Percentiles rank a stretch among this genome's conserved stretches.
phyloP scores from a whole-genome alignment of 2,797 vertebrate genomes.

The Leontopithecus rosalia region DNA sequence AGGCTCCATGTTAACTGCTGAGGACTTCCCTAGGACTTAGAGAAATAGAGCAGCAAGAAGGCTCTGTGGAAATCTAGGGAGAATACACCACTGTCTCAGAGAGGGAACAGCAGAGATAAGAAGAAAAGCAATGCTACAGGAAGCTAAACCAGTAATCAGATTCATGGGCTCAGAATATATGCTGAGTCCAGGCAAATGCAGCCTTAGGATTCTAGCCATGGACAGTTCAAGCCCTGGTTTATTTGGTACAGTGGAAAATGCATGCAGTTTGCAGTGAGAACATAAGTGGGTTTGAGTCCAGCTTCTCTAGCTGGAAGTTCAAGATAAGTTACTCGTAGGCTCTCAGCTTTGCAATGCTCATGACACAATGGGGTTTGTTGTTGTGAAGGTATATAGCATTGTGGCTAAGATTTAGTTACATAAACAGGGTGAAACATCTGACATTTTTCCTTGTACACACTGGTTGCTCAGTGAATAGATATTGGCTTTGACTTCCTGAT shows the following conservation, averaged over 20 bases:
- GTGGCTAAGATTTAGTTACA: neutral
- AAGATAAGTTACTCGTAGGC: neutral
- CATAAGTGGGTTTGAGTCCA: neutral
- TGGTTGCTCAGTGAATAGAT: neutral
- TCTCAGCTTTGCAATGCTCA: neutral
- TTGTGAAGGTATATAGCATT: too few species aligned
- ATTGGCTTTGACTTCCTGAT: neutral
- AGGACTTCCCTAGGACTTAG: neutral
- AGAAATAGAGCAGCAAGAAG: neutral
- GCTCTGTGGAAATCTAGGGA: neutral
- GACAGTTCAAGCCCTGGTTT: neutral
- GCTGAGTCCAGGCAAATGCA: neutral
- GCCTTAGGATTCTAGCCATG: fast-evolving
- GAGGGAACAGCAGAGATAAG: neutral
- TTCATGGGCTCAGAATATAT: fast-evolving
- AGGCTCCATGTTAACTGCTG: neutral
- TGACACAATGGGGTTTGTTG: neutral
- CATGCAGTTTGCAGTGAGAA: neutral
- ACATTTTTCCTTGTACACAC: fast-evolving
- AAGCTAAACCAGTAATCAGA: neutral
- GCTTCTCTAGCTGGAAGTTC: neutral
- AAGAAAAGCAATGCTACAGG: neutral
- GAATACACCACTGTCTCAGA: neutral
- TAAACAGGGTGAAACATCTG: neutral
- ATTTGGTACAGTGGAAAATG: neutral